phyloP scores from a whole-genome alignment of 2,797 vertebrate species.

The Onychomys torridus region DNA sequence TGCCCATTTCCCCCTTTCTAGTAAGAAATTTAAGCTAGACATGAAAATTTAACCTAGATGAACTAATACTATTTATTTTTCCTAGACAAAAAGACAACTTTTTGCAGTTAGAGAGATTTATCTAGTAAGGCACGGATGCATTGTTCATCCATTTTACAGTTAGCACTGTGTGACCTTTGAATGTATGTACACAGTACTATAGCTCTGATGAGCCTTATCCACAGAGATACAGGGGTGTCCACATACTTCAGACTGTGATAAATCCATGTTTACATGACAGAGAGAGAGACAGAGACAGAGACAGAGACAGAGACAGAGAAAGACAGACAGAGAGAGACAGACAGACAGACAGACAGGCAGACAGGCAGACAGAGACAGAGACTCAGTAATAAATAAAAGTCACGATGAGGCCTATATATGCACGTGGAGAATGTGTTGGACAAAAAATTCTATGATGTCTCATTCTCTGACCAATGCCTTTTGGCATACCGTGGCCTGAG shows the following conservation, averaged over 20 bases:
- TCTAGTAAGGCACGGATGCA: background rate
- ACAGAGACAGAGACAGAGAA: background rate
- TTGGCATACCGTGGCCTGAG: conserved; percentile 58
- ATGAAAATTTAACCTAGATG: background rate
- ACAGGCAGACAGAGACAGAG: background rate
- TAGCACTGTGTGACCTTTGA: background rate
- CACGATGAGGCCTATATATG: conserved; percentile 5
- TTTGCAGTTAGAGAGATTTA: background rate
- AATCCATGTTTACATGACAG: background rate
- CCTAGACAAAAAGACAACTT: background rate
- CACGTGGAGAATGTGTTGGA: conserved; percentile 66
- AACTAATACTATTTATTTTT: conserved; percentile 1
- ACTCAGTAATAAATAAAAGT: background rate
- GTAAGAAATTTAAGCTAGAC: background rate
- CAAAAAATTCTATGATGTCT: conserved; percentile 55
- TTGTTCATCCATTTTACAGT: background rate
- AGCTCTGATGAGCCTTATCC: background rate
- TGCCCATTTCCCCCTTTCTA: background rate
- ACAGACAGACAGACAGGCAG: background rate
- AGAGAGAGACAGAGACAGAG: no score
- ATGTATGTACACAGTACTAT: background rate
- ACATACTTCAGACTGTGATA: background rate
- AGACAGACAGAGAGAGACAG: background rate
- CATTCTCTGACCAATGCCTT: conserved; percentile 54
- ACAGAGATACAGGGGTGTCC: background rate